Conservation (phyloP, 2,888 invertebrate species). For the Acanthococcus lagerstroemiae region DNA sequence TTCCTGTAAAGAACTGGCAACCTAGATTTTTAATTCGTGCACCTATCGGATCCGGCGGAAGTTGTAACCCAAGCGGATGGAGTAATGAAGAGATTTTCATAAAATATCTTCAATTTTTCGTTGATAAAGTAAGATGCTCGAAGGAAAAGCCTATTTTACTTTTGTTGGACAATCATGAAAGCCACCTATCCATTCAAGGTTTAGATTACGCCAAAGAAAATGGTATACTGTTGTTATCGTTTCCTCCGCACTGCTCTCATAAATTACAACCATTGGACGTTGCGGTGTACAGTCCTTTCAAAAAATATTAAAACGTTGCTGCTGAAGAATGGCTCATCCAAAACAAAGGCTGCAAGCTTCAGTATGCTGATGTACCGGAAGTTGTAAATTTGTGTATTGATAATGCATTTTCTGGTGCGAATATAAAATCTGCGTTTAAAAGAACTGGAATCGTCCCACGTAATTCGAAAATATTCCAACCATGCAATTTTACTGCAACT, state of each 20-base stretch:
- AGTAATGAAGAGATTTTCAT: background rate
- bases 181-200: no score
- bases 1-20: background rate
- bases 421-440: background rate
- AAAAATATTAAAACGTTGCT: background rate
- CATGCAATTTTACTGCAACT: no score
- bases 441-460: background rate
- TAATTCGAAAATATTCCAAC: background rate
- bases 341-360: background rate
- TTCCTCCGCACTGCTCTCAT: no score
- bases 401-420: background rate
- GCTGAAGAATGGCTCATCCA: background rate
- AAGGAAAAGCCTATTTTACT: constrained; percentile 5
- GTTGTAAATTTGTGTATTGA: background rate
- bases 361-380: background rate
- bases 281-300: background rate
- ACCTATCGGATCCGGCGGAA: background rate
- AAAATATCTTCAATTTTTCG: background rate
- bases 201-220: background rate
- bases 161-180: constrained; percentile 8
- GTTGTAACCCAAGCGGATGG: background rate
- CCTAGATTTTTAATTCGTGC: background rate
- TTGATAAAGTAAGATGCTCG: background rate
- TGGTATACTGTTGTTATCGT: background rate
- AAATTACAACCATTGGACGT: constrained; percentile 10